Evolutionary conservation across 2,888 invertebrate species (phyloP).

Genomic region (Bombyx huttoni): DNA sequence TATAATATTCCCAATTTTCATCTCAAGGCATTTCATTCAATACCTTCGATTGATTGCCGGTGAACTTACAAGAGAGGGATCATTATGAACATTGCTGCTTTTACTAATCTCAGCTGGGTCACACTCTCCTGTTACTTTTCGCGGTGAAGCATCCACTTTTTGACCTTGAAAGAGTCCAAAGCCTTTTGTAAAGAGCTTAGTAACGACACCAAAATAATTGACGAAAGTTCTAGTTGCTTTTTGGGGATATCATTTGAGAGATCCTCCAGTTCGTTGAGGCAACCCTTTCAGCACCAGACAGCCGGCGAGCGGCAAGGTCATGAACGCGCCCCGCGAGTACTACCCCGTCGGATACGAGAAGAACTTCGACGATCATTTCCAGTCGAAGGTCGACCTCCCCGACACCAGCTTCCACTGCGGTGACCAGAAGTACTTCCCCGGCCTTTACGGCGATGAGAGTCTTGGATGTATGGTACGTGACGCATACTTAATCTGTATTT

Average conservation of each 20-base stretch:
- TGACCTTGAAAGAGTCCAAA: too few relatives aligned
- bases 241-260: too few relatives aligned
- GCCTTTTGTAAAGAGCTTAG: too few relatives aligned
- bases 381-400: conserved; percentile 86
- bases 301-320: conserved; percentile 75
- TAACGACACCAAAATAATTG: too few relatives aligned
- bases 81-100: too few relatives aligned
- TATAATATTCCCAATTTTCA: too few relatives aligned
- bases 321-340: conserved; percentile 92
- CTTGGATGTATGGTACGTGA: conserved; percentile 88
- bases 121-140: too few relatives aligned
- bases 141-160: too few relatives aligned
- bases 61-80: neutral
- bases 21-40: too few relatives aligned
- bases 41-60: neutral
- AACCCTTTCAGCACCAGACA: conserved; percentile 23
- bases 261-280: too few relatives aligned
- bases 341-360: conserved; percentile 91
- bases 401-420: conserved; percentile 89
- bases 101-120: too few relatives aligned
- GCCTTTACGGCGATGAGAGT: conserved; percentile 89
- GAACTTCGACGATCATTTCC: conserved; percentile 90
- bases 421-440: conserved; percentile 92
- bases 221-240: too few relatives aligned
- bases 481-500: neutral